Evolutionary conservation across 2,113 vertebrate genomes (phyloP).

Genomic region (Neoarius graeffei): DNA sequence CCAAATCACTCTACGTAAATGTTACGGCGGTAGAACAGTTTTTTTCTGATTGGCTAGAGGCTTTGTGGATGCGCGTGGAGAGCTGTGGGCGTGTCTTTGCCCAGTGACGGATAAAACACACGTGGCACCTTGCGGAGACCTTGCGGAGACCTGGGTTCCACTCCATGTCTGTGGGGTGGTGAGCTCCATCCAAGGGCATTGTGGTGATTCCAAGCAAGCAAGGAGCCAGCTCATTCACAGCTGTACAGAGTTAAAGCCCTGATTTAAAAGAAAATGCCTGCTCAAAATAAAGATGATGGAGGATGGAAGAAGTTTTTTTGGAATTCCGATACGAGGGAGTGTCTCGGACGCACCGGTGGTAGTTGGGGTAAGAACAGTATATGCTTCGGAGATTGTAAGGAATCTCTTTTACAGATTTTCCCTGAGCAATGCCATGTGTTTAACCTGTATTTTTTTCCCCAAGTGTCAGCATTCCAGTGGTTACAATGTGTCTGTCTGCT

Average conservation of each 20-base stretch:
- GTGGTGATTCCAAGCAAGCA: slow-evolving; percentile 8
- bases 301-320: slow-evolving; percentile 89
- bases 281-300: slow-evolving; percentile 81
- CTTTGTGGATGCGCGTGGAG: slow-evolving; percentile 61
- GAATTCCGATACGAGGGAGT: slow-evolving; percentile 86
- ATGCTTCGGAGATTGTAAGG: not conserved
- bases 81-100: slow-evolving; percentile 64
- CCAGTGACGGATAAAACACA: slow-evolving; percentile 67
- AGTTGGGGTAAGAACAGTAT: slow-evolving; percentile 83
- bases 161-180: slow-evolving; percentile 48
- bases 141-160: slow-evolving; percentile 57
- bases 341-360: slow-evolving; percentile 83
- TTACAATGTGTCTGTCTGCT: slow-evolving; percentile 43
- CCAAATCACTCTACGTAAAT: not conserved
- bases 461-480: not conserved
- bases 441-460: not conserved
- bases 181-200: slow-evolving; percentile 35
- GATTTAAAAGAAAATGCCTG: slow-evolving; percentile 70
- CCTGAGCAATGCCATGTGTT: slow-evolving; percentile 3
- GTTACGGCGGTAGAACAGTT: slow-evolving; percentile 23
- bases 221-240: slow-evolving; percentile 11
- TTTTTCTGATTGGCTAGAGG: slow-evolving; percentile 58
- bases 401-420: not conserved
- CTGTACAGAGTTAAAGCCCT: slow-evolving; percentile 23
- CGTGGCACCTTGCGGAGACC: slow-evolving; percentile 28